A percentile compares a stretch with the other conserved stretches of the same genome.
Conservation (phyloP, 2,888 invertebrate species). For the Pecten maximus region DNA sequence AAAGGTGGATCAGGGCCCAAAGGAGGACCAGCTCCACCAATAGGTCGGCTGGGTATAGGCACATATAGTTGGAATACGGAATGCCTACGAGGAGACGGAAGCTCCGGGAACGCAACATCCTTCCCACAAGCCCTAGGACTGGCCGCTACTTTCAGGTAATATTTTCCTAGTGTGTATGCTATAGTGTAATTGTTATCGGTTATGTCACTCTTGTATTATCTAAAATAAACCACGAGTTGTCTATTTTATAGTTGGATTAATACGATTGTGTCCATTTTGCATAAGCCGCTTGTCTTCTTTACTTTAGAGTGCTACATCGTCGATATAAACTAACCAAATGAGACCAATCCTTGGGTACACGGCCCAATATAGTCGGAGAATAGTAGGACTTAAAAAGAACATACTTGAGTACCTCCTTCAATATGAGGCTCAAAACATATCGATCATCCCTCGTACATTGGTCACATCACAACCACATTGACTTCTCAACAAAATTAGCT, state of each 20-base stretch:
- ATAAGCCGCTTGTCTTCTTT: not conserved
- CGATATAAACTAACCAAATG: too few species aligned
- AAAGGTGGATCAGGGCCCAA: conserved; percentile 68
- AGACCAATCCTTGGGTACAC: too few species aligned
- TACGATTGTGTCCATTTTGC: not conserved
- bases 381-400: too few species aligned
- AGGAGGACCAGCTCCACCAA: conserved; percentile 75
- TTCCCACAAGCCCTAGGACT: conserved; percentile 80
- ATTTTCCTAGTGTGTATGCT: not conserved
- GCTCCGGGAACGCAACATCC: conserved; percentile 77
- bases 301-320: too few species aligned
- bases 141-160: conserved; percentile 79
- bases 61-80: conserved; percentile 79
- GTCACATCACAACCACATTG: too few species aligned
- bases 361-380: too few species aligned
- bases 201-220: not conserved
- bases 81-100: conserved; percentile 78
- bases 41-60: conserved; percentile 74
- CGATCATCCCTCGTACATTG: too few species aligned
- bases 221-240: too few species aligned
- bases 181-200: too few species aligned
- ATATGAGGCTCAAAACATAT: too few species aligned
- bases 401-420: too few species aligned
- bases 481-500: too few species aligned
- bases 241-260: not conserved